Conservation (phyloP, 2,797 vertebrate species). For the Poecilia velifera region DNA sequence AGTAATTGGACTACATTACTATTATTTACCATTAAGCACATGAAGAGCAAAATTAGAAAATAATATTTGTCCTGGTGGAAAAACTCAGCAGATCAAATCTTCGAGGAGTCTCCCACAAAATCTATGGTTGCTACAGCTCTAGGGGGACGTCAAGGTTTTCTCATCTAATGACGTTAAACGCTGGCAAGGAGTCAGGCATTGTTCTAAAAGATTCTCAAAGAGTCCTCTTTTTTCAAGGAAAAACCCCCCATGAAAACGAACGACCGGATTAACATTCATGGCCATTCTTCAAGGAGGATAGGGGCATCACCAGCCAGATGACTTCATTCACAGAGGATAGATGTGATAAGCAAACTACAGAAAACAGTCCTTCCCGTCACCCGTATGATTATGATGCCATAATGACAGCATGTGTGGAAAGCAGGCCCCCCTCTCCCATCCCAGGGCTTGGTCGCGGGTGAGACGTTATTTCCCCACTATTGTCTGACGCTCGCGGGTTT, state of each 20-base stretch:
- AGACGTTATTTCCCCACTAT: conserved; percentile 76
- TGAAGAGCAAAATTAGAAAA: background rate
- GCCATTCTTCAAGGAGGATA: conserved; percentile 48
- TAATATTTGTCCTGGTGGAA: background rate
- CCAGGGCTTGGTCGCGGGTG: conserved; percentile 59
- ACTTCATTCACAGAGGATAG: conserved; percentile 59
- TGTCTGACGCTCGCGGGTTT: conserved; percentile 71
- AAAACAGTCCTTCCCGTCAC: conserved; percentile 28
- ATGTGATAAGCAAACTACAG: conserved; percentile 53
- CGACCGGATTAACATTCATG: conserved; percentile 70
- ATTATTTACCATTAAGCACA: background rate
- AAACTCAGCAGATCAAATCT: background rate
- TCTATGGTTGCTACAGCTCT: background rate
- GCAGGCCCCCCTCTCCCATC: conserved; percentile 30
- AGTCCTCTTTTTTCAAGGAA: conserved; percentile 61
- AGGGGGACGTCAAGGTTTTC: conserved; percentile 28
- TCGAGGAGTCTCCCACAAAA: background rate
- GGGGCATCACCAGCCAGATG: conserved; percentile 56
- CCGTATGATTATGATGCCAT: conserved; percentile 57
- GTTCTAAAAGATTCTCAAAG: conserved; percentile 59
- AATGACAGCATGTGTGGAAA: conserved; percentile 44
- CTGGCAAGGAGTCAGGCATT: conserved; percentile 55
- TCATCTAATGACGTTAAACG: conserved; percentile 46
- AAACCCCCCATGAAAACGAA: conserved; percentile 69
- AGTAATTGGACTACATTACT: background rate